Evolutionary conservation across 2,113 vertebrate species (phyloP), one percentile per base, ranked within the genome.

Genomic region (Poeciliopsis occidentalis): DNA sequence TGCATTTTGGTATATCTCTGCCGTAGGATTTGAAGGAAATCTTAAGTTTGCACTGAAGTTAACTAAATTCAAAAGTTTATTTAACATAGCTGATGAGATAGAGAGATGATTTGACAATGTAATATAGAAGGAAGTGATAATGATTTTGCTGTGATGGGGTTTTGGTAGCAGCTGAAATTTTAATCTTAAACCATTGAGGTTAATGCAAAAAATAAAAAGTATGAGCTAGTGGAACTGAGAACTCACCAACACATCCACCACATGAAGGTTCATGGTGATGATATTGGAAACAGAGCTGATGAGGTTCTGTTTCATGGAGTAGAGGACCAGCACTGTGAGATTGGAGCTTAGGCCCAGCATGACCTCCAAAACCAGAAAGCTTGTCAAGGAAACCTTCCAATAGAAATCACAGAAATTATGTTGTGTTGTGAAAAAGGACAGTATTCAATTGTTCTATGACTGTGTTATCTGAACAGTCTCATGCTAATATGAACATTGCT

Each of bases 241-340:
- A 84, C 91, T 89, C 78, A 90, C 97, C 91, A 99, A 92, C 90
- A 98, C 97, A 91, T 98, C 97, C 64, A 99, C 95, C 88, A 98
- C 96, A 71, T 99, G 97, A 85, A 99, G 95, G 91, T 98, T 98
- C 97, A 99, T 97, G 79, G 97, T 99, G 91, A 99, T 96, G 88
- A 98, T 96, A 94, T 98, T 99, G 94, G 97, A 98, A 87, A 98
- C 97, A 13, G 97, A 98, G 91, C 96, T 98, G 95, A 98, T 96
- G 90, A 99, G 95, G 94, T 98, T 98, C 94, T 97, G 98, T 93
- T 99, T 98, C 95, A 96, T 96, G 88, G 97, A 97, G 94, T 99
- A 99, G 92, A 99, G 96, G 90, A 97, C 95, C 75, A 98, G 84
- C 73, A 99, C 97, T 0, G 97, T 98, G 82, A 99, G 95, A 88